Percentiles rank a stretch among this genome's conserved stretches.
These are phyloP conservation scores for Prinia subflava DNA, from an alignment of 2,113 vertebrate genomes.

Conservation along the genomic window DNA sequence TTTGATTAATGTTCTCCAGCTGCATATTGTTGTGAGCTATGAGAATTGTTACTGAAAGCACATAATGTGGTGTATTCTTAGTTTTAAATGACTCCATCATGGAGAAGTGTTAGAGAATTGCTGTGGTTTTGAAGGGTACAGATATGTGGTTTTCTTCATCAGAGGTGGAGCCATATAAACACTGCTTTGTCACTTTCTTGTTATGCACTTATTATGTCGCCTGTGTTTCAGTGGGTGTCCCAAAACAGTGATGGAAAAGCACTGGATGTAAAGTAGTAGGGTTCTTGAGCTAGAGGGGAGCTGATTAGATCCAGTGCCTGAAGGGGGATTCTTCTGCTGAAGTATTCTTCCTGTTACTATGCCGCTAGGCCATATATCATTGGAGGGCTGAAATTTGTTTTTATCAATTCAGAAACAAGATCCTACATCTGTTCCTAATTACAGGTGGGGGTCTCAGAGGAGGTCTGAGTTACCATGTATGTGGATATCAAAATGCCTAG, in stretches of 20 bases:
- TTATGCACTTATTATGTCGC: not conserved
- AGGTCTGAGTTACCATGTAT: constrained; percentile 22
- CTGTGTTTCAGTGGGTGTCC: not conserved
- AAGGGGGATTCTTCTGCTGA: not conserved
- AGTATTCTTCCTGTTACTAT: not conserved
- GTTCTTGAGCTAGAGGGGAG: not conserved
- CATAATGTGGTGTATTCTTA: not conserved
- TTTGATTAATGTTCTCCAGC: constrained; percentile 1
- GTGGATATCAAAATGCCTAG: constrained; percentile 54
- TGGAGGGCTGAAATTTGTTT: constrained; percentile 47
- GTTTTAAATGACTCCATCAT: not conserved
- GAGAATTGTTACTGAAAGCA: constrained; percentile 6
- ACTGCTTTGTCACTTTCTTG: not conserved
- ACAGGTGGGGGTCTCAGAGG: constrained; percentile 59
- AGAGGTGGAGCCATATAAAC: not conserved
- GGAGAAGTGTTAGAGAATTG: not conserved
- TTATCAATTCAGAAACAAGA: constrained; percentile 60
- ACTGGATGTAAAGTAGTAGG: not conserved
- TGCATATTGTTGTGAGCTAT: not conserved
- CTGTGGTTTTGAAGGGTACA: not conserved
- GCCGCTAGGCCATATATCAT: not conserved
- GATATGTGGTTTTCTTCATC: not conserved
- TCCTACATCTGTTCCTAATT: constrained; percentile 66
- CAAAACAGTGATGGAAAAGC: not conserved
- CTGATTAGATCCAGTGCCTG: not conserved